Percentiles rank a stretch among this genome's conserved stretches.
Conservation (phyloP, 2,888 invertebrate species). For the Agonum fuliginosum region DNA sequence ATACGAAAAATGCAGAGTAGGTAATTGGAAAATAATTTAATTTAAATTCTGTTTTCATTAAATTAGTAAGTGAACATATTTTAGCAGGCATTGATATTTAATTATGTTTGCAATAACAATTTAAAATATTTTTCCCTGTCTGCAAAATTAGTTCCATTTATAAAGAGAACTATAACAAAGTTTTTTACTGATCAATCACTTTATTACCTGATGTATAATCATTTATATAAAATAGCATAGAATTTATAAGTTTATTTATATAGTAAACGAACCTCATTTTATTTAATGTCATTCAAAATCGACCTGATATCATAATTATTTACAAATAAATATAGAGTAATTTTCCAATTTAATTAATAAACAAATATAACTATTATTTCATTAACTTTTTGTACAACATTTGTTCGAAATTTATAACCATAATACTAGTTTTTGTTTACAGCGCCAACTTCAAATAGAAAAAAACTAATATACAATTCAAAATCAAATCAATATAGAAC, state of each 20-base stretch:
- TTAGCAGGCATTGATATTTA: not conserved
- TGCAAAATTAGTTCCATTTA: too few species aligned
- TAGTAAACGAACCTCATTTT: too few species aligned
- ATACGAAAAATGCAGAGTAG: not conserved
- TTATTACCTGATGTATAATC: too few species aligned
- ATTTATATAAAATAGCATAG: too few species aligned
- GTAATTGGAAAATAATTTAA: constrained; percentile 21
- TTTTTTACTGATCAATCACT: too few species aligned
- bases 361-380: not conserved
- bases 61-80: not conserved
- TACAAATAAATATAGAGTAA: not conserved
- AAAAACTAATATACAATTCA: constrained; percentile 35
- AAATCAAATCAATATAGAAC: constrained; percentile 25
- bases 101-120: not conserved
- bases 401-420: not conserved
- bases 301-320: constrained; percentile 2
- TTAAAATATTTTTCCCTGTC: too few species aligned
- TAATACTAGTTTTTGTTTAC: not conserved
- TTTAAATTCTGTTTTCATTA: not conserved
- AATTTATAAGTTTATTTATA: too few species aligned
- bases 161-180: too few species aligned
- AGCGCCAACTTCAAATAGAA: not conserved
- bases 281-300: not conserved
- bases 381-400: not conserved
- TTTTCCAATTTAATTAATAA: not conserved